A percentile compares a stretch with the other conserved stretches of the same genome.
Conservation (phyloP, 2,797 vertebrate genomes). For the Anguilla pacifica region DNA sequence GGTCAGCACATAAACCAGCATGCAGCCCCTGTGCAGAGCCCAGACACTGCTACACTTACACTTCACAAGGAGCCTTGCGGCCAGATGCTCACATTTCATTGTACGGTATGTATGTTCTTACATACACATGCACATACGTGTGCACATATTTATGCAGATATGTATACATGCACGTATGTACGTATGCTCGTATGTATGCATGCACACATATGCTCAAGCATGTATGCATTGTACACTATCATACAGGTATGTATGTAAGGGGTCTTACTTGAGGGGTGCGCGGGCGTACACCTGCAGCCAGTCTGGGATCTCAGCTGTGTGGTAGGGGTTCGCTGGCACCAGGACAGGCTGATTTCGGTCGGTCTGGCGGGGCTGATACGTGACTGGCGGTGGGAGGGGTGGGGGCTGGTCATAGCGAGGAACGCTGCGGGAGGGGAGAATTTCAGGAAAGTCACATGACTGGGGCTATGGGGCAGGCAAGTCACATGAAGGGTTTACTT, state of each 20-base stretch:
- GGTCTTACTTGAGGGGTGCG: constrained; percentile 92
- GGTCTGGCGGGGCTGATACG: constrained; percentile 84
- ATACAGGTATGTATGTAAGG: neutral
- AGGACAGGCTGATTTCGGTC: constrained; percentile 89
- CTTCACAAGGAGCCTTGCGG: too few species aligned
- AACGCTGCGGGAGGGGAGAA: constrained; percentile 71
- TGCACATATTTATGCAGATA: too few species aligned
- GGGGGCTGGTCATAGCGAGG: constrained; percentile 93
- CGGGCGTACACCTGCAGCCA: constrained; percentile 98
- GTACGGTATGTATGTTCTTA: too few species aligned
- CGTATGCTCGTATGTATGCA: too few species aligned
- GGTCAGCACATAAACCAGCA: constrained; percentile 20
- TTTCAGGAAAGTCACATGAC: neutral
- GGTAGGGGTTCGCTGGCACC: constrained; percentile 97
- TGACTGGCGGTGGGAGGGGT: constrained; percentile 85
- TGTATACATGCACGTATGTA: too few species aligned
- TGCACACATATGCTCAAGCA: too few species aligned
- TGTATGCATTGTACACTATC: neutral
- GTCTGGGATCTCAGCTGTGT: constrained; percentile 95
- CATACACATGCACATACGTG: too few species aligned
- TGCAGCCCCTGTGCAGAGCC: neutral
- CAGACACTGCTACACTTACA: neutral
- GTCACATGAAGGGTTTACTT: neutral
- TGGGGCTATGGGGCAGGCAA: neutral
- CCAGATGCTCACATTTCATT: too few species aligned